Evolutionary conservation across 2,113 vertebrate species (phyloP), one percentile per base, ranked within the genome.

Genomic region (Tupaia tana): DNA sequence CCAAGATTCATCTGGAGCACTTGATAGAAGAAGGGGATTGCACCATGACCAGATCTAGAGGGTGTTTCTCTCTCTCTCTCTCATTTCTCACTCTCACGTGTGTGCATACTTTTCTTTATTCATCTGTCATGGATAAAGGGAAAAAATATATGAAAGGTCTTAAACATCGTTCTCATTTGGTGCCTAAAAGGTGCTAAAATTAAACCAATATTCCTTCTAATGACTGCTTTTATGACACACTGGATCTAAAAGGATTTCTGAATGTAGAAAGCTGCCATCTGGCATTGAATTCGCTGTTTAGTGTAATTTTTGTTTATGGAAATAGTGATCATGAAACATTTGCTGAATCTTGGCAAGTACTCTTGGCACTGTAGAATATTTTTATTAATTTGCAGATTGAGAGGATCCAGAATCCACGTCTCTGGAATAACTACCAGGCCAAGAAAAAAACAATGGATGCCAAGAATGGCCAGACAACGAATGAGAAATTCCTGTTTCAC

Each of bases 361-460:
- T 67, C 52, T 90, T 70, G 13, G 96, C 58, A 29, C 59, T 73
- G 25, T 63, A 31, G 83, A 96, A 80, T 93, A 70, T 9, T 70
- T 92, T 96, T 95, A 58, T 95, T 94, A 97, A 71, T 97, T 91
- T 82, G 13, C 96, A 99, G 99, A 99, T 99, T 43, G 98, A 99
- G 95, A 98, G 99, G 56, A 93, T 99, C 82, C 99, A 99, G 95
- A 99, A 99, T 79, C 63, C 5, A 0, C 96, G 77, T 9, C 96
- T 99, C n/a, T 99, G 99, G 99, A 98, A 98, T 77, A 92, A 9
- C n/a, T 99, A 99, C 95, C 98, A 99, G 98, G 97, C 98, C 74
- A 98, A 98, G 97, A 99, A 99, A 95, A 96, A 96, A 63, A 74
- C 96, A 7, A 98, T 99, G 97, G 99, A 99, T 70, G 63, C 71